Base-by-base conservation (phyloP, 2,797 vertebrate genomes). In the Sebastiscus tertius region DNA sequence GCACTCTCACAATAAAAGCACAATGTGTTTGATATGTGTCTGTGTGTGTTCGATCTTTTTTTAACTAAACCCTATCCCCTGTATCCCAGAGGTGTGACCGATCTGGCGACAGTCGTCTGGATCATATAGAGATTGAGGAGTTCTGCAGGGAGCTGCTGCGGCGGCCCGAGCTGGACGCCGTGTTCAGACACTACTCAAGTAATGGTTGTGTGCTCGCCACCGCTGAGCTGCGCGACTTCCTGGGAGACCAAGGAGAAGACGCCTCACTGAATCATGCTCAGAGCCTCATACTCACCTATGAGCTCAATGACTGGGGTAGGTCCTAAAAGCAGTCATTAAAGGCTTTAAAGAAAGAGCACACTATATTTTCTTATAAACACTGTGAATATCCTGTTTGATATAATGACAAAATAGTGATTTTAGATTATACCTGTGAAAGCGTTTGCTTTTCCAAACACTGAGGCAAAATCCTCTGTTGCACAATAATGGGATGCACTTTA, bases 231-330 rank as follows among this genome's bases (percentile, higher is more conserved):
- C 93, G 95, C 0, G 97, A 98, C 80, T 99, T 99, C 94, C 95
- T 99, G 77, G 93, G 94, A 63, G 97, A 99, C 60, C 98, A 99
- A 89, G 97, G 97, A 0, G 98, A 99, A 88, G 97, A 96, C 0
- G 93, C 94, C 58, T 97, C 95, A 0, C 87, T 97, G 90, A 81
- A 39, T 36, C 95, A 91, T 0, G 97, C 97, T 8, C 92, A 86
- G 24, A 81, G 78, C 39, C 89, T 99, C 84, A 98, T 98, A 77
- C 93, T 86, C 60, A 86, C 95, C 39, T 96, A 96, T 0, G 98
- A 99, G 93, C 96, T 98, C 83, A 98, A 97, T 0, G 96, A 98
- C 83, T 97, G 94, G 95, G 98, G 98, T 99, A 91, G 59, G 92
- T 84, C 66, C 34, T 46, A 1, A 54, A 66, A 79, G 33, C 86